Percentiles rank a stretch among this genome's conserved stretches.
Evolutionary conservation across 2,888 invertebrate genomes (phyloP).

Genomic region (Andrena fulva): DNA sequence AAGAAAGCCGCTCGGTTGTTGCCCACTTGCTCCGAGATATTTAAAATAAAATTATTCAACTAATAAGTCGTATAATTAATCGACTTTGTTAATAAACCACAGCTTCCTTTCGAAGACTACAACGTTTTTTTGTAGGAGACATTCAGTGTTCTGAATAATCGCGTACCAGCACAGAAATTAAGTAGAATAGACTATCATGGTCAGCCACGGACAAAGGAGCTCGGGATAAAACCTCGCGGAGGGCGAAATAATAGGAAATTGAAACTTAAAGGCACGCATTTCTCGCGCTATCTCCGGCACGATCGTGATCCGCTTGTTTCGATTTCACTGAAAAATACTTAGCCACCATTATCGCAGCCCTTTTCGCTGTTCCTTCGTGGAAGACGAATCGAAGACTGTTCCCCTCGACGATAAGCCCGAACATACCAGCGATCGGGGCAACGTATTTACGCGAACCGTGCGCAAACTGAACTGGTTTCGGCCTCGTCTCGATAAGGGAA

Average conservation of each 20-base stretch:
- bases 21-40: neutral
- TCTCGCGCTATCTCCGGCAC: conserved; percentile 44
- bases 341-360: conserved; percentile 45
- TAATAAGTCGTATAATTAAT: too few relatives aligned
- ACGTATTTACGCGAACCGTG: conserved; percentile 44
- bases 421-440: conserved; percentile 36
- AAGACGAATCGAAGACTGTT: conserved; percentile 52
- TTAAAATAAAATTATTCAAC: neutral
- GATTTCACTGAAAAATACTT: conserved; percentile 45
- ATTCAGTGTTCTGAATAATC: neutral
- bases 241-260: conserved; percentile 11
- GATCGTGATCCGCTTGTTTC: conserved; percentile 48
- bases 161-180: neutral
- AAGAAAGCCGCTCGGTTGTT: neutral
- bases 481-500: conserved; percentile 42
- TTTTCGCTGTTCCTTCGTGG: conserved; percentile 10
- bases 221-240: neutral
- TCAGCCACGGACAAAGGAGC: neutral
- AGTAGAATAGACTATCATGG: neutral
- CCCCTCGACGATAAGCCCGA: conserved; percentile 34
- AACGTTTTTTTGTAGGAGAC: neutral
- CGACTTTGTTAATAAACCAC: too few relatives aligned
- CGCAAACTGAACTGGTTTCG: conserved; percentile 46
- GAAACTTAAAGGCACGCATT: conserved; percentile 1
- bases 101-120: too few relatives aligned